Evolutionary conservation across 2,888 invertebrate species (phyloP), one percentile per base, ranked within the genome.

Genomic region (Yponomeuta cagnagella): DNA sequence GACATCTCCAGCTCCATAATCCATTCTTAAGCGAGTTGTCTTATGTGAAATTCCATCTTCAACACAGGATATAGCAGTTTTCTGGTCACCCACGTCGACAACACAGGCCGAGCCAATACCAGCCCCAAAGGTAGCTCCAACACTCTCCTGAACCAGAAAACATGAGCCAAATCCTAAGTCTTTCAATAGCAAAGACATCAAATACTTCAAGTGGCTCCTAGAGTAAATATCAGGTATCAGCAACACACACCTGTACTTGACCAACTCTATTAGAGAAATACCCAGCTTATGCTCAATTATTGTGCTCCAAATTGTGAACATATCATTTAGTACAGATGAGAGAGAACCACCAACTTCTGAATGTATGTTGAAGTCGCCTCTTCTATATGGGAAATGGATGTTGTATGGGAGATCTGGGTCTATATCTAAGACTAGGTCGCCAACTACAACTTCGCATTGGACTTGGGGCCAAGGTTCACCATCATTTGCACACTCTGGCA

Each of bases 1-100:
- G 0, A 98, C 96, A 88, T 99, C 98, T 12, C 96, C 96, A 4
- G 98, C 97, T 4, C 98, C 98, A 81, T 97, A 98, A 76, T 97
- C 96, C 93, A 98, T 94, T 70, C 96, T 89, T 79, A 95, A 94
- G 80, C 98, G 93, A 0, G 98, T 97, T 74, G 96, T 95, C 75
- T 96, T 95, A 79, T 97, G 97, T 37, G 98, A 98, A 73, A 98
- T 96, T 0, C 98, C 98, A 92, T 98, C 98, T 90, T 98, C 98
- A 0, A 98, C 98, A 89, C 98, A 99, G 2, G 98, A 98, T 31
- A 99, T 96, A 0, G 98, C 97, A 0, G 97, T 98, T 90, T 98
- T 98, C 83, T 98, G 97, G 82, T 98, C 98, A 0, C 98, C 98
- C 70, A 98, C 95, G 83, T 98, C 98, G 0, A 99, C 96, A 0